Evolutionary conservation across 2,888 invertebrate genomes (phyloP), one percentile per base, ranked within the genome.

Genomic region (Hypomecis punctinalis): DNA sequence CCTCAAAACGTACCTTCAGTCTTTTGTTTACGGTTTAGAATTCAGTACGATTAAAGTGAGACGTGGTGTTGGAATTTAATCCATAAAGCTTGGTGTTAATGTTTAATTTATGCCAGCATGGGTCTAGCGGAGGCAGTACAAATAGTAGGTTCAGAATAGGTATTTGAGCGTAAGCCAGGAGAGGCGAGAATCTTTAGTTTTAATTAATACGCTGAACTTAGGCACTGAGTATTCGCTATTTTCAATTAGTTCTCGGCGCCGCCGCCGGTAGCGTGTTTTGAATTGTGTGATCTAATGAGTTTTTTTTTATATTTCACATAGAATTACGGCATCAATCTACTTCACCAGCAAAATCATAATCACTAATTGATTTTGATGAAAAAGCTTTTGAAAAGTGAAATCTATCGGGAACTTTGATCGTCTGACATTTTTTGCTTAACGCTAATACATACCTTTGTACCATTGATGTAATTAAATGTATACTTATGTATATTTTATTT

Each of bases 161-260:
- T 84, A 86, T 84, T 83, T 81, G 83, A 84, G 83, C 84, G 83
- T 86, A 84, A 84, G 85, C 84, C 79, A 82, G 84, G 83, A 83
- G 86, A 86, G 82, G 86, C 86, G 86, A 87, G 90, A 87, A 89
- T 87, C 88, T 89, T 88, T 85, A 85, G 85, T 88, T 90, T 90
- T 91, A 91, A 91, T 91, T 91, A 91, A 91, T 90, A 86, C 84
- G 76, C 84, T 83, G 86, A 82, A 86, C 85, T 86, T 85, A 86
- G 84, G 83, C 84, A 84, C 77, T 72, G 73, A 73, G 78, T 84
- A 84, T 84, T 88, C 80, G 83, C 86, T 85, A 89, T 88, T 88
- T 89, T 89, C 90, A 91, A 91, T 90, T 90, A 90, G 86, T 81
- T 74, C 69, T 76, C 75, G 83, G 84, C 85, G 82, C 78, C 79